phyloP scores from a whole-genome alignment of 1,140 invertebrate species.

The Liolophura sinensis region DNA sequence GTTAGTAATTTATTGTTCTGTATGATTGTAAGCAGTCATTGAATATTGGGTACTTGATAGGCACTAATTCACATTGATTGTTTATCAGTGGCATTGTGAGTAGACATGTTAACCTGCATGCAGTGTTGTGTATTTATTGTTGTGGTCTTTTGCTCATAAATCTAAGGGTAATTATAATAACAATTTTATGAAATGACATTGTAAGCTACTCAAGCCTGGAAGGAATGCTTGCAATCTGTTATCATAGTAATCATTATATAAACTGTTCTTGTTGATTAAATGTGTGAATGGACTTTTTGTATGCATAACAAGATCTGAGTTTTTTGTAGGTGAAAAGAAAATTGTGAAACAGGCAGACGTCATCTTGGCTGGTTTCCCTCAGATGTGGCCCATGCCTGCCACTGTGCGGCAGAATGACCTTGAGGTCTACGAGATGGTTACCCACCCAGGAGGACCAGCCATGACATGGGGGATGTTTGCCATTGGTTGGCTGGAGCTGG shows the following conservation, averaged over 20 bases:
- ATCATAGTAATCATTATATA: no score
- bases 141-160: not conserved
- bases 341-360: slow-evolving; percentile 57
- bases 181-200: not conserved
- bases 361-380: slow-evolving; percentile 53
- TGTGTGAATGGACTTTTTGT: not conserved
- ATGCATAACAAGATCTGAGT: not conserved
- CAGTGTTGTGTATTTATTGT: not conserved
- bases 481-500: slow-evolving; percentile 48
- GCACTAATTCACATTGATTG: no score
- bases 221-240: not conserved
- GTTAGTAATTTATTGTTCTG: not conserved
- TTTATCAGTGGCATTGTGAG: no score
- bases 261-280: not conserved
- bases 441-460: slow-evolving; percentile 47
- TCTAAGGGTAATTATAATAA: not conserved
- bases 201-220: no score
- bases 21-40: no score
- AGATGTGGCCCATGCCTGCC: slow-evolving; percentile 39
- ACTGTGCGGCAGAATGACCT: slow-evolving; percentile 47
- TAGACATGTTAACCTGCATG: no score
- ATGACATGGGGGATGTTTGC: slow-evolving; percentile 58
- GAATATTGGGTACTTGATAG: no score
- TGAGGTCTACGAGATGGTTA: slow-evolving; percentile 47
- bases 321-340: not conserved